Conservation (phyloP, 2,888 invertebrate genomes). For the Calephelis perditalis region DNA sequence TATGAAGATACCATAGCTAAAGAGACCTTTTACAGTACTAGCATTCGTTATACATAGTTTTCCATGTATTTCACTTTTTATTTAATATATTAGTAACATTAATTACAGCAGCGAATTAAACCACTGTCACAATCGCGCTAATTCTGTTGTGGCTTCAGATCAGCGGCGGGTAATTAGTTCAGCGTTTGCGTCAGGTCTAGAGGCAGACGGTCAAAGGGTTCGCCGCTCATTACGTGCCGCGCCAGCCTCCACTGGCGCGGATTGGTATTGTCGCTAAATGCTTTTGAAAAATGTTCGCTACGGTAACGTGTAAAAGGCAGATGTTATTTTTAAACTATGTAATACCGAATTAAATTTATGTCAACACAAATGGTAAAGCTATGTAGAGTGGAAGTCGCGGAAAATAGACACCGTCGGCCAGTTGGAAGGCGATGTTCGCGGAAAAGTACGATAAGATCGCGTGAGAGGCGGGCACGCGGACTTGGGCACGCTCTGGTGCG, state of each 20-base stretch:
- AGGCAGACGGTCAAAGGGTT: conserved; percentile 71
- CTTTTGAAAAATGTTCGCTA: conserved; percentile 45
- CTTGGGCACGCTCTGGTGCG: conserved; percentile 40
- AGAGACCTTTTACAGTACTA: too few relatives aligned
- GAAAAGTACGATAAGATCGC: conserved; percentile 73
- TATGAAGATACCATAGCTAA: not conserved
- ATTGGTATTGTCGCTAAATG: conserved; percentile 47
- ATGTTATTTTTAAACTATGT: conserved; percentile 34
- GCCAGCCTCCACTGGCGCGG: conserved; percentile 45
- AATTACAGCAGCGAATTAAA: conserved; percentile 33
- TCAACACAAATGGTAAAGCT: conserved; percentile 47
- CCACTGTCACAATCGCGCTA: conserved; percentile 58
- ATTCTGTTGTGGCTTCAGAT: conserved; percentile 68
- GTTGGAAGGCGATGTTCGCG: conserved; percentile 71
- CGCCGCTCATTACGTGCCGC: conserved; percentile 66
- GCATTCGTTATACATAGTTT: not conserved
- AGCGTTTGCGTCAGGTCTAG: conserved; percentile 49
- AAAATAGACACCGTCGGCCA: conserved; percentile 60
- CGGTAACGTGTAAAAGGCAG: conserved; percentile 31
- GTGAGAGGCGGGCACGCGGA: conserved; percentile 64
- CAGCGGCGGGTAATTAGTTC: conserved; percentile 69
- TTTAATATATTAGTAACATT: conserved; percentile 16
- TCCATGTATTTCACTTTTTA: not conserved
- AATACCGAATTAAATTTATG: conserved; percentile 51
- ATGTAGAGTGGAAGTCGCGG: conserved; percentile 55